Conservation (phyloP, 2,888 invertebrate genomes). For the Euplagia quadripunctaria region DNA sequence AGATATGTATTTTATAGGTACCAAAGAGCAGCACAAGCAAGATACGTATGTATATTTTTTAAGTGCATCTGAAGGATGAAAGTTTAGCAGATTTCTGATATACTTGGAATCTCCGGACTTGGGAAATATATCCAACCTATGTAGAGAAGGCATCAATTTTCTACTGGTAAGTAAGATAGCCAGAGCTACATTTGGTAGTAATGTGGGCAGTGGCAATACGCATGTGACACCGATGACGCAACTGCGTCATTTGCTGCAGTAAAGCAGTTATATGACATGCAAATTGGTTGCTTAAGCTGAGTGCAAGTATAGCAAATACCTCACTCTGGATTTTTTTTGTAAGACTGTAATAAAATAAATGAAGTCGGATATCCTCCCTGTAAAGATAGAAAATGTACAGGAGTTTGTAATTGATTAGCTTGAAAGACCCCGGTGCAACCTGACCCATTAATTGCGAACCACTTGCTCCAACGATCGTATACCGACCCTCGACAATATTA, state of each 20-base stretch:
- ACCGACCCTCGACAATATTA: conserved; percentile 33
- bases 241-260: no score
- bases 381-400: conserved; percentile 53
- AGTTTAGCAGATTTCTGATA: background rate
- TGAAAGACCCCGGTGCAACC: conserved; percentile 59
- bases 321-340: no score
- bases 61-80: background rate
- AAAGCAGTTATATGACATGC: no score
- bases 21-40: no score
- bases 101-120: background rate
- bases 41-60: no score
- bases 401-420: conserved; percentile 65
- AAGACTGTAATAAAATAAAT: conserved; percentile 20
- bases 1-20: no score
- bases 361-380: conserved; percentile 14
- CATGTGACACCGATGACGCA: no score
- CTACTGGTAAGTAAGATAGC: no score
- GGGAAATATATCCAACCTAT: background rate
- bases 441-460: conserved; percentile 61
- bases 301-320: background rate
- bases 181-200: no score
- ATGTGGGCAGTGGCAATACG: no score
- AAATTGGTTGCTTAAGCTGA: no score
- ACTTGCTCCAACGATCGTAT: conserved; percentile 28
- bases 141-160: background rate